These are phyloP conservation scores for Etheostoma cragini DNA, from an alignment of 2,113 vertebrate genomes.

Conservation along the genomic window DNA sequence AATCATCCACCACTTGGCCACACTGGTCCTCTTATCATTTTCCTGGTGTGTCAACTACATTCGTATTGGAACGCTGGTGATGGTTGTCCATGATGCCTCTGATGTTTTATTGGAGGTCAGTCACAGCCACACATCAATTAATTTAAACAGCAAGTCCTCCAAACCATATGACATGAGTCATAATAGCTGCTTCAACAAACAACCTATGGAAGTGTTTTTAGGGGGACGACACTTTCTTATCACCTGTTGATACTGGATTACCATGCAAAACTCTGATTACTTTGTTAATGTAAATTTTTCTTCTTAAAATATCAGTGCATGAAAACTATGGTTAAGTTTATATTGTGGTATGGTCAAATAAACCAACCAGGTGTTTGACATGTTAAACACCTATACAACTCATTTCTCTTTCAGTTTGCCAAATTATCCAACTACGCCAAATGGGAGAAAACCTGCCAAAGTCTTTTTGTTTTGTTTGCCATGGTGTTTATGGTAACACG, in stretches of 20 bases:
- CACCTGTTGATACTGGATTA: neutral
- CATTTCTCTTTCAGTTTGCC: conserved; percentile 86
- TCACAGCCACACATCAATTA: neutral
- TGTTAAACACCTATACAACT: conserved; percentile 8
- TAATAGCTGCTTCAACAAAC: too few relatives aligned
- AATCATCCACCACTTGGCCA: conserved; percentile 93
- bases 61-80: conserved; percentile 91
- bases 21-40: conserved; percentile 89
- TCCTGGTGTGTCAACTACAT: conserved; percentile 96
- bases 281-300: neutral
- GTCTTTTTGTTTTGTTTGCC: conserved; percentile 90
- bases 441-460: conserved; percentile 88
- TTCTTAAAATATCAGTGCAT: neutral
- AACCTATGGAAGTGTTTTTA: too few relatives aligned
- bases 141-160: neutral
- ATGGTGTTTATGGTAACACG: conserved; percentile 88
- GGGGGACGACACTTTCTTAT: too few relatives aligned
- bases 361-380: neutral
- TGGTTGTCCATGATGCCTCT: conserved; percentile 91
- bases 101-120: conserved; percentile 95
- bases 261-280: neutral
- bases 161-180: too few relatives aligned
- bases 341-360: neutral
- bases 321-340: neutral
- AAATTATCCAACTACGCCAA: conserved; percentile 94